Percentiles rank a stretch among this genome's conserved stretches.
phyloP scores from a whole-genome alignment of 2,113 vertebrate genomes.

The Heloderma charlesbogerti region DNA sequence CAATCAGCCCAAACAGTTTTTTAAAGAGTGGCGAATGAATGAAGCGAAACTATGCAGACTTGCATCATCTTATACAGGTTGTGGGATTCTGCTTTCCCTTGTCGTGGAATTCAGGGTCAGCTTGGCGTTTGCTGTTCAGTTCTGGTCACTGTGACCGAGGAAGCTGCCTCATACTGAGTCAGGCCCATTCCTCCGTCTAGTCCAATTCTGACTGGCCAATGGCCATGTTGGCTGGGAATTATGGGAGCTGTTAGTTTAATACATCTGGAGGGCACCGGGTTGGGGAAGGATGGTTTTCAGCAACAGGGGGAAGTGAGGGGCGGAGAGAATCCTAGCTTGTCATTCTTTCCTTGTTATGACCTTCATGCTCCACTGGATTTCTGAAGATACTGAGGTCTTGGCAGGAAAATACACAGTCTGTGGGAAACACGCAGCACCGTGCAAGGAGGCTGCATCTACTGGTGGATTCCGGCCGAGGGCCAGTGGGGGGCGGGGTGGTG shows the following conservation, averaged over 20 bases:
- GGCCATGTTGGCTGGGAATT: too few species aligned
- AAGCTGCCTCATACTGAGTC: too few species aligned
- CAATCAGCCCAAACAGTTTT: too few species aligned
- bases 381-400: conserved; percentile 79
- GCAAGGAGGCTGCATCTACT: conserved; percentile 23
- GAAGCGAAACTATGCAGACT: too few species aligned
- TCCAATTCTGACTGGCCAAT: too few species aligned
- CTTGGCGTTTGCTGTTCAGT: too few species aligned
- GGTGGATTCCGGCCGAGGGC: conserved; percentile 48
- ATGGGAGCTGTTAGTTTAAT: too few species aligned
- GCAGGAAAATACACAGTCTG: conserved; percentile 76
- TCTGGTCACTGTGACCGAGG: too few species aligned
- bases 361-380: conserved; percentile 76
- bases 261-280: neutral
- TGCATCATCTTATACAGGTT: too few species aligned
- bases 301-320: conserved; percentile 42
- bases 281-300: conserved; percentile 64
- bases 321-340: conserved; percentile 64
- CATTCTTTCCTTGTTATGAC: conserved; percentile 75
- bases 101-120: too few species aligned
- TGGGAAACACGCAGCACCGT: conserved; percentile 71
- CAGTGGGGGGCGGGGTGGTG: neutral
- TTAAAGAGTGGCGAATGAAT: too few species aligned
- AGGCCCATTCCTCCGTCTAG: neutral
- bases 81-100: too few species aligned